phyloP scores from a whole-genome alignment of 2,113 vertebrate genomes.

The Trachemys scripta region DNA sequence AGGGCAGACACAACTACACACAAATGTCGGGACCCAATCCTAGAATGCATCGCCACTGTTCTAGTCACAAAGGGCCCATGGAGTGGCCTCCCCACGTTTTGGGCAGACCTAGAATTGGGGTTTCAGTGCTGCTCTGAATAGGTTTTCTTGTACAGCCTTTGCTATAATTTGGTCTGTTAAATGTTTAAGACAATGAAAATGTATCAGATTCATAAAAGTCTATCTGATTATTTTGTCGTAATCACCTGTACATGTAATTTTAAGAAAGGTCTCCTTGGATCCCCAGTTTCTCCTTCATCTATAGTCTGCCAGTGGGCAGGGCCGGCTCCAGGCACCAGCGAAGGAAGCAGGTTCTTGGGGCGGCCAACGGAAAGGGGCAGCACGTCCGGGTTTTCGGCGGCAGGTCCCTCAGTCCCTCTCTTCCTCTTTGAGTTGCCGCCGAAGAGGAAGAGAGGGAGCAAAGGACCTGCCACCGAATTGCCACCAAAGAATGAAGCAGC shows the following conservation, averaged over 20 bases:
- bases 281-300: neutral
- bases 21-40: neutral
- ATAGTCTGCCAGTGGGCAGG: neutral
- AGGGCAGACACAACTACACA: slow-evolving; percentile 1
- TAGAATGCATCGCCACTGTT: neutral
- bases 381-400: too few species aligned
- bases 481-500: too few species aligned
- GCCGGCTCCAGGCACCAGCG: too few species aligned
- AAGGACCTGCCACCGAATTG: too few species aligned
- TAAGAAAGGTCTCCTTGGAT: neutral
- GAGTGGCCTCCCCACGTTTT: neutral
- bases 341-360: too few species aligned
- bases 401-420: too few species aligned
- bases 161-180: neutral
- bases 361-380: too few species aligned
- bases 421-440: too few species aligned
- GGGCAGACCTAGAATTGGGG: neutral
- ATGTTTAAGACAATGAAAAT: too few species aligned
- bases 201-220: neutral
- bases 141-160: neutral
- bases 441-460: too few species aligned
- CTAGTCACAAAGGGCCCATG: neutral
- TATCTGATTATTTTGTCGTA: neutral
- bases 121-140: neutral
- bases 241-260: neutral